Conservation (phyloP, 2,113 vertebrate species). For the Brachyistius frenatus region DNA sequence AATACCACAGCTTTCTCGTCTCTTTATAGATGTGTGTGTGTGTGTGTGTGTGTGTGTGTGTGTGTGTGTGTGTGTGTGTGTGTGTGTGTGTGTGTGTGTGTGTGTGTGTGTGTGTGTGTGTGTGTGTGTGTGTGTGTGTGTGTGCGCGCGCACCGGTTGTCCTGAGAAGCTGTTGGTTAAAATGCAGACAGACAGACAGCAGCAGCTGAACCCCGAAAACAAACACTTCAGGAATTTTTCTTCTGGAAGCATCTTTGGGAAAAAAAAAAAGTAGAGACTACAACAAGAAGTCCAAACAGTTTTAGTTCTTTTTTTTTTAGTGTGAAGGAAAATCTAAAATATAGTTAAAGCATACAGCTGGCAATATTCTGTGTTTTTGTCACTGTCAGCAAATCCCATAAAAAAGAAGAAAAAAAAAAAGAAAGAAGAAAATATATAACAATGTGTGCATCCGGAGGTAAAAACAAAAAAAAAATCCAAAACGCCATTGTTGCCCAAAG, state of each 20-base stretch:
- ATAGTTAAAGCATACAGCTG: too few species aligned
- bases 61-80: constrained; percentile 30
- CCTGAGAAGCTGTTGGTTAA: constrained; percentile 20
- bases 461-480: too few species aligned
- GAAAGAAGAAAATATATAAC: too few species aligned
- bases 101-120: constrained; percentile 43
- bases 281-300: too few species aligned
- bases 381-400: too few species aligned
- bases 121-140: constrained; percentile 25
- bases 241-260: constrained; percentile 25
- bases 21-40: constrained; percentile 58
- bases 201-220: constrained; percentile 62
- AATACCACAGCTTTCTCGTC: constrained; percentile 1
- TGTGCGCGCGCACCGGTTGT: constrained; percentile 59
- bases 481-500: too few species aligned
- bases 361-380: too few species aligned
- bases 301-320: too few species aligned
- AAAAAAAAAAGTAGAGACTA: too few species aligned
- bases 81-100: constrained; percentile 32
- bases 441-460: too few species aligned
- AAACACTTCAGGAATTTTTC: constrained; percentile 51
- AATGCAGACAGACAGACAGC: background rate
- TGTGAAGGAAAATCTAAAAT: too few species aligned
- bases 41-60: constrained; percentile 48
- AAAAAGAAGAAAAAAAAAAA: too few species aligned